Evolutionary conservation across 2,113 vertebrate species (phyloP).

Genomic region (Nothocercus nigrocapillus): DNA sequence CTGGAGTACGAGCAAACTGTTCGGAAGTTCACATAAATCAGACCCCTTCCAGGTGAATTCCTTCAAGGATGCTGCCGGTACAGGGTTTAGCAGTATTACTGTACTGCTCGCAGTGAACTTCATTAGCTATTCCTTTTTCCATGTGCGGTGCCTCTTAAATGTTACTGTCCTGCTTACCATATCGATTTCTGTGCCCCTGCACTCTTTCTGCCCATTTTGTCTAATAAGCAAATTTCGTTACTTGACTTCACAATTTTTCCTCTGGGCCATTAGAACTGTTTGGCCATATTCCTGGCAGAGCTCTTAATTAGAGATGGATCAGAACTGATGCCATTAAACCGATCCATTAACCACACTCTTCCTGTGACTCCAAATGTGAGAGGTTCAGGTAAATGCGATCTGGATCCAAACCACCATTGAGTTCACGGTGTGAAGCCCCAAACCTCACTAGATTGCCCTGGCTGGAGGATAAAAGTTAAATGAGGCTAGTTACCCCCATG

Average conservation of each 20-base stretch:
- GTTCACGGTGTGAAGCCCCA: background rate
- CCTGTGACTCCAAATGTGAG: conserved; percentile 7
- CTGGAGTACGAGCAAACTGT: background rate
- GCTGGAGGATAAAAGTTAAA: background rate
- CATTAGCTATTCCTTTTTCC: background rate
- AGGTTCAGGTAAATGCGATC: conserved; percentile 24
- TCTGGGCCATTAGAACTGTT: conserved; percentile 66
- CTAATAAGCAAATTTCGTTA: conserved; percentile 76
- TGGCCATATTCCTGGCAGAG: conserved; percentile 71
- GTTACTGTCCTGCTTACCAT: conserved; percentile 41
- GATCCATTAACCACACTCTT: conserved; percentile 69
- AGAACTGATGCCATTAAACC: conserved; percentile 63
- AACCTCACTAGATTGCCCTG: background rate
- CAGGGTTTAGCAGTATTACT: background rate
- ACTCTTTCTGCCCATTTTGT: conserved; percentile 59
- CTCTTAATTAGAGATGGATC: conserved; percentile 70
- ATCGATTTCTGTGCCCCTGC: conserved; percentile 70
- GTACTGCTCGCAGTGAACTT: conserved; percentile 13
- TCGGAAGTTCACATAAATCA: background rate
- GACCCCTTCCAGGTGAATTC: conserved; percentile 12
- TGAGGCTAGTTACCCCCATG: background rate
- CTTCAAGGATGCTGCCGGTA: background rate
- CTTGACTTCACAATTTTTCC: conserved; percentile 67
- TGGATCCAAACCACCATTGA: background rate
- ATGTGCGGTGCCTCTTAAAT: background rate